Percentiles rank a stretch among this genome's conserved stretches.
Conservation (phyloP, 2,113 vertebrate species). For the Motacilla tschutschensis region DNA sequence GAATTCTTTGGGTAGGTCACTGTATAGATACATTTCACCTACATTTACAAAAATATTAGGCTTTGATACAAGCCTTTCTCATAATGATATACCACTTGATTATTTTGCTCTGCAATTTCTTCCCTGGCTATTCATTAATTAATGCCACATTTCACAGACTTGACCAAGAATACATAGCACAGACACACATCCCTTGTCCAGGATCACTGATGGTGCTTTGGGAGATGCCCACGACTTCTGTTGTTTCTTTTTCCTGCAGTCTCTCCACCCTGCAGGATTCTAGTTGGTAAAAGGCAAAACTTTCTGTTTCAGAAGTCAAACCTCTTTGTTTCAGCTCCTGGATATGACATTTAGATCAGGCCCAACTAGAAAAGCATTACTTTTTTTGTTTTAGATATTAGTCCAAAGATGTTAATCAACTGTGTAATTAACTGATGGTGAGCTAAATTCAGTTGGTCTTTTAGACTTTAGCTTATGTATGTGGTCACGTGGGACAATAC, state of each 20-base stretch:
- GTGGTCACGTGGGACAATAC: background rate
- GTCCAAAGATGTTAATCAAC: background rate
- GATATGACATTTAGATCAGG: background rate
- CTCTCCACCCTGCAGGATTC: background rate
- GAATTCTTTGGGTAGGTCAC: background rate
- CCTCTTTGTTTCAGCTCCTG: background rate
- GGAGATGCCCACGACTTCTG: accelerated
- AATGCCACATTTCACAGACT: background rate
- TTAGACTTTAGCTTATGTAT: background rate
- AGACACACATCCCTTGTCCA: background rate
- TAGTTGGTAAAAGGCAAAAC: background rate
- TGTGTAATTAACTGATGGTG: background rate
- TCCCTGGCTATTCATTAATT: background rate
- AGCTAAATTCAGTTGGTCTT: background rate
- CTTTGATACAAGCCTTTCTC: background rate
- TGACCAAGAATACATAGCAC: background rate
- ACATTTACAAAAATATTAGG: background rate
- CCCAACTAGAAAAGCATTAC: background rate
- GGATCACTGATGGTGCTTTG: background rate
- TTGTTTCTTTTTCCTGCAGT: background rate
- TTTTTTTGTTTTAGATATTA: background rate
- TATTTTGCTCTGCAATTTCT: background rate
- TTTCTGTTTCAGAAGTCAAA: background rate
- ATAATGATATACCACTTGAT: background rate
- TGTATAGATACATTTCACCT: background rate